A percentile compares a stretch with the other conserved stretches of the same genome.
Evolutionary conservation across 2,113 vertebrate species (phyloP).

Genomic region (Ciconia stormi): DNA sequence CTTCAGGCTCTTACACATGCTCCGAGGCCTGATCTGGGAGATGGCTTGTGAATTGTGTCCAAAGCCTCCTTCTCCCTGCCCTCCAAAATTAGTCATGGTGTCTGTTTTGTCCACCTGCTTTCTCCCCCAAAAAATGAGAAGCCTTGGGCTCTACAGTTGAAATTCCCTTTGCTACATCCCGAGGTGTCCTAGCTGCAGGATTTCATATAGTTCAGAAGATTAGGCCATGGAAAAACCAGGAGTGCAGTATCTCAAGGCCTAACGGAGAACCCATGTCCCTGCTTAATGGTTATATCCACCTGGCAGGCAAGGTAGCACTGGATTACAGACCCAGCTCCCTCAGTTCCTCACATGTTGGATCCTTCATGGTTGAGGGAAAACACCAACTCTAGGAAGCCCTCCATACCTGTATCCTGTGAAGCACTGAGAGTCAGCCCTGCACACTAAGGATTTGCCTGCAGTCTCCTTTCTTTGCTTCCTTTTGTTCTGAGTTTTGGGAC

Average conservation of each 20-base stretch:
- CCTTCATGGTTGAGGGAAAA: not conserved
- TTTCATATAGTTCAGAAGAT: not conserved
- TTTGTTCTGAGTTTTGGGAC: not conserved
- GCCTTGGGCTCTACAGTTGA: not conserved
- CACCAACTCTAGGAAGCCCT: not conserved
- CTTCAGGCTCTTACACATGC: not conserved
- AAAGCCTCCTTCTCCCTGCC: not conserved
- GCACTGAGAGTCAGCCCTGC: not conserved
- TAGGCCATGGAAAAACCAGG: no score
- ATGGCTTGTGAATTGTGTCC: not conserved
- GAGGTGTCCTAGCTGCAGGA: not conserved
- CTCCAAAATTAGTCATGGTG: not conserved
- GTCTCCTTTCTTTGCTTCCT: not conserved
- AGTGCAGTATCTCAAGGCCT: not conserved
- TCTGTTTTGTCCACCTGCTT: not conserved
- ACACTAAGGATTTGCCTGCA: not conserved
- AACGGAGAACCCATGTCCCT: not conserved
- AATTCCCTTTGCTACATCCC: not conserved
- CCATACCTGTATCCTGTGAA: not conserved
- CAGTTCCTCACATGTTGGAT: not conserved
- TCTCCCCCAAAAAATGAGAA: not conserved
- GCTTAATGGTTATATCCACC: not conserved
- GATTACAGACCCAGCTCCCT: not conserved
- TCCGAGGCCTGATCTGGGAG: not conserved
- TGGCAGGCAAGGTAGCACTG: not conserved